These are phyloP conservation scores for Muntiacus muntjak DNA, from an alignment of 2,113 vertebrate genomes.

Conservation along the genomic window DNA sequence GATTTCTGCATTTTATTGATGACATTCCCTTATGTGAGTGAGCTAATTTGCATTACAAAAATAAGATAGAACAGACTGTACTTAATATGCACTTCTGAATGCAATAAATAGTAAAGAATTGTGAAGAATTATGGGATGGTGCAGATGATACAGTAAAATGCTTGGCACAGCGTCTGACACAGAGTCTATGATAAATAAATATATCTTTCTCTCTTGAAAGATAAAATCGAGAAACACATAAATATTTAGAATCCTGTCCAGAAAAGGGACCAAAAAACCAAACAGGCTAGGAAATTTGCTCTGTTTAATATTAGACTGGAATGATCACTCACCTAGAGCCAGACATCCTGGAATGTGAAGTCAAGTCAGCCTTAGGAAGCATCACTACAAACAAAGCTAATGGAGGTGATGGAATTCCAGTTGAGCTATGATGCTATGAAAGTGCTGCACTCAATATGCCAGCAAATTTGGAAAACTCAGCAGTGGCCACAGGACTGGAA, in stretches of 20 bases:
- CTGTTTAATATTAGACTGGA: neutral
- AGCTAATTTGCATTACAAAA: constrained; percentile 1
- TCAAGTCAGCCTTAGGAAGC: neutral
- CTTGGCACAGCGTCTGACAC: neutral
- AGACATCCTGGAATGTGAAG: neutral
- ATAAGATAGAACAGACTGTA: neutral
- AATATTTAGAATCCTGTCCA: neutral
- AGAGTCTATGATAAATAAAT: neutral
- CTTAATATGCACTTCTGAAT: neutral
- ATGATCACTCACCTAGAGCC: neutral
- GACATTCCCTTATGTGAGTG: neutral
- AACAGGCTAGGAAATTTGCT: neutral
- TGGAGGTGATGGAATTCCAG: neutral
- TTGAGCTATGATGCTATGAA: neutral
- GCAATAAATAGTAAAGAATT: neutral
- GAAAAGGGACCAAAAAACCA: neutral
- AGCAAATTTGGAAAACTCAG: neutral
- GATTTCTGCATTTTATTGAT: neutral
- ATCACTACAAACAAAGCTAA: neutral
- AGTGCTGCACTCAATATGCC: neutral
- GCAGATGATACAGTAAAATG: neutral
- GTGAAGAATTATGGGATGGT: neutral
- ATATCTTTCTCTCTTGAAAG: neutral
- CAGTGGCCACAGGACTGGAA: neutral
- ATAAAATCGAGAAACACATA: neutral